Evolutionary conservation across 2,797 vertebrate genomes (phyloP), one percentile per base, ranked within the genome.

Genomic region (Hypotaenidia okinawae): DNA sequence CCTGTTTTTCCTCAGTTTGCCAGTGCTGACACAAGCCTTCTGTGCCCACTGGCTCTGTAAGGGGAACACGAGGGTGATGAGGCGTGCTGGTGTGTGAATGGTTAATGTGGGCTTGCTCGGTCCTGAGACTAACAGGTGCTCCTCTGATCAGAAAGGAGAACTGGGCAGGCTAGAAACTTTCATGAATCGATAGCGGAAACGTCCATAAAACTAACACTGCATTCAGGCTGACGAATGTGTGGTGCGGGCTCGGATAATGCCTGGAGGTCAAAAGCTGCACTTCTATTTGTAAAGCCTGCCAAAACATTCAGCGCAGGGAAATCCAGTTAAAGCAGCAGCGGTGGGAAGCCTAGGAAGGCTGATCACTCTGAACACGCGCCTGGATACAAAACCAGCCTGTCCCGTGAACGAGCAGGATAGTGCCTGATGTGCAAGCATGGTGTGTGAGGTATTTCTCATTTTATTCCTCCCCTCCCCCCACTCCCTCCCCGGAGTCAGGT

Each of bases 81-180:
- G 74, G 24, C 30, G 32, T 3, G 0, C 73, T 25, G 11, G 66
- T 58, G 30, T 33, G 59, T 2, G 5, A 57, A 33, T 0, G 4
- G 76, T 90, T 93, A 72, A 86, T 0, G 18, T 1, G 51, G 37
- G 73, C 66, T 87, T 87, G 76, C 83, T 58, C 27, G 9, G 67
- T 63, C 51, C 88, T 13, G 87, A 76, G 80, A 90, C 51, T 16
- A 77, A 21, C 87, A 94, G 91, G 87, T 90, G 95, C 80, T 79
- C 41, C 0, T 54, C 61, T 27, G 61, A 6, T 87, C 39, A 13
- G 89, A 89, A 94, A 90, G 87, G 41, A 91, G 92, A 94, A 74
- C 61, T 13, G 41, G 80, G 83, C 69, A 76, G 74, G 32, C n/a
- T 39, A 15, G 76, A 94, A 93, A 76, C 73, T 61, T 55, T 10